These are phyloP conservation scores for Anoura caudifer DNA, from an alignment of 2,113 vertebrate species.

Conservation along the genomic window DNA sequence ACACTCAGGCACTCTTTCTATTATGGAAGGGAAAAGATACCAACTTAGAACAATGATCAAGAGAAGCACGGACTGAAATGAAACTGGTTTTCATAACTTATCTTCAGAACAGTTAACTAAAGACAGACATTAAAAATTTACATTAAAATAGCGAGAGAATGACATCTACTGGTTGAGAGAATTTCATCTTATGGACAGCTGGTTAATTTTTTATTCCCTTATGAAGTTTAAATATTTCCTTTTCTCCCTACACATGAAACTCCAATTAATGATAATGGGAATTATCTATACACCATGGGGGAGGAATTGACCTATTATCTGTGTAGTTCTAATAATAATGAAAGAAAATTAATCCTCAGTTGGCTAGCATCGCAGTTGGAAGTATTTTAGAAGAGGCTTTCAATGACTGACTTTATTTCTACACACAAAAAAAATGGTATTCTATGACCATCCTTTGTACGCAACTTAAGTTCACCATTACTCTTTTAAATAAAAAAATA, in stretches of 20 bases:
- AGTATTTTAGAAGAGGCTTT: not conserved
- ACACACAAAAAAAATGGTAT: not conserved
- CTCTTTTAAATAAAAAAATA: not conserved
- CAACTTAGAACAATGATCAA: conserved; percentile 65
- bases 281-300: not conserved
- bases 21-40: conserved; percentile 61
- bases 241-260: conserved; percentile 1
- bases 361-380: not conserved
- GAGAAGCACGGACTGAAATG: conserved; percentile 69
- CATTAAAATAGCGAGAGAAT: conserved; percentile 77
- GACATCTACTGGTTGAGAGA: conserved; percentile 79
- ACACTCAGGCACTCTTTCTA: conserved; percentile 57
- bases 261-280: not conserved
- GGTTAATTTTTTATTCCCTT: not conserved
- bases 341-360: conserved; percentile 35
- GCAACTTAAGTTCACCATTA: not conserved
- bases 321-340: conserved; percentile 17
- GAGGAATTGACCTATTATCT: not conserved
- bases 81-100: conserved; percentile 39
- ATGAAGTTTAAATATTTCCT: conserved; percentile 42
- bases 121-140: conserved; percentile 36
- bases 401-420: conserved; percentile 32
- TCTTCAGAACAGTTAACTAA: conserved; percentile 59
- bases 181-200: conserved; percentile 2
- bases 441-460: not conserved